Percentiles rank a stretch among this genome's conserved stretches.
Conservation (phyloP, 2,797 vertebrate species). For the Megaceryle alcyon region DNA sequence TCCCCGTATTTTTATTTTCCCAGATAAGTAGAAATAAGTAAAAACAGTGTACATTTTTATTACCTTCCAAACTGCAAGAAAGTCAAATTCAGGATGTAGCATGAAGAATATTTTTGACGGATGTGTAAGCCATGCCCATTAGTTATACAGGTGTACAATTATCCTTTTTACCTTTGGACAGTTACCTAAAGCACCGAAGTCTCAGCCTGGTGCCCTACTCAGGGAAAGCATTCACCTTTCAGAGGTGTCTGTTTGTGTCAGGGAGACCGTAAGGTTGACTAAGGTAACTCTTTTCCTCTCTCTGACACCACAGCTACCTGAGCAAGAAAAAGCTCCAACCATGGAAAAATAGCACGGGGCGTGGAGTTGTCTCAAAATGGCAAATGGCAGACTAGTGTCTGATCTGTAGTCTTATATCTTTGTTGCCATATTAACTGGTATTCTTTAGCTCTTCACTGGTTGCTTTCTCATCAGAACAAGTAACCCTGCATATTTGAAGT, state of each 20-base stretch:
- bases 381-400: background rate
- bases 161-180: background rate
- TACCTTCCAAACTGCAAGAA: background rate
- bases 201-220: background rate
- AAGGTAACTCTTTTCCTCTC: background rate
- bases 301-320: background rate
- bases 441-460: background rate
- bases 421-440: background rate
- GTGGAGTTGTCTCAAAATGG: background rate
- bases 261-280: background rate
- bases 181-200: background rate
- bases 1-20: background rate
- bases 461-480: background rate
- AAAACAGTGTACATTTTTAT: background rate
- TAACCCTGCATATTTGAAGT: background rate
- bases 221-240: background rate
- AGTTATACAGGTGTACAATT: background rate
- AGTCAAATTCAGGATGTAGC: background rate
- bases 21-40: background rate
- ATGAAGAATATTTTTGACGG: background rate
- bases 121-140: background rate
- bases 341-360: accelerated
- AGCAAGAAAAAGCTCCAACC: background rate
- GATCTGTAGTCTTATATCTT: background rate
- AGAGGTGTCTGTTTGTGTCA: background rate